Conservation (phyloP, 2,888 invertebrate genomes). For the Agrenia bidenticulata region DNA sequence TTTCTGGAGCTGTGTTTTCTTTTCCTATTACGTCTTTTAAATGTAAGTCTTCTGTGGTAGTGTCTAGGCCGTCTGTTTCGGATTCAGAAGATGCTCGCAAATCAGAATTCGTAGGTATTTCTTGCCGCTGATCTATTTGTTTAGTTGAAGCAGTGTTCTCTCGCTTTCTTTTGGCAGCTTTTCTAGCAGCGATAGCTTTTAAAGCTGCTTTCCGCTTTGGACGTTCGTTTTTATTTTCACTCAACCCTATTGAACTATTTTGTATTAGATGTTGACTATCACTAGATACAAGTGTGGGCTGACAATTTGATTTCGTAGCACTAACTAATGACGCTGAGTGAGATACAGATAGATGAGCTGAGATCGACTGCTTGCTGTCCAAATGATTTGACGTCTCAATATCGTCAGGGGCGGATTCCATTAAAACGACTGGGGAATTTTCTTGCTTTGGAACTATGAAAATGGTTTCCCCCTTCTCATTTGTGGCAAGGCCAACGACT, state of each 20-base stretch:
- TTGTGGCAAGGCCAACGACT: slow-evolving; percentile 32
- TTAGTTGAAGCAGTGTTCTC: not conserved
- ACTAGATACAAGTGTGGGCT: not conserved
- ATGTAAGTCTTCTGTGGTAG: not conserved
- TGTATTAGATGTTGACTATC: not conserved
- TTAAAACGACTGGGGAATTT: not conserved
- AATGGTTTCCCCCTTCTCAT: slow-evolving; percentile 35
- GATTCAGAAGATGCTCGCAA: too few species aligned
- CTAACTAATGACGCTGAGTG: not conserved
- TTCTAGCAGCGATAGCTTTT: slow-evolving; percentile 3
- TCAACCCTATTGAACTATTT: not conserved
- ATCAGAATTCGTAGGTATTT: too few species aligned
- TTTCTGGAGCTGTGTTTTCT: slow-evolving; percentile 1
- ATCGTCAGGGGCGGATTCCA: not conserved
- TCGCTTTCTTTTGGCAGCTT: not conserved
- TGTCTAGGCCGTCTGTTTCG: too few species aligned
- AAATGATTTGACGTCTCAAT: not conserved
- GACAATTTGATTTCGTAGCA: not conserved
- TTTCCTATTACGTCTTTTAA: not conserved
- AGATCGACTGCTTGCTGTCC: not conserved
- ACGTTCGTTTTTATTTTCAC: not conserved
- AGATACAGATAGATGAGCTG: not conserved
- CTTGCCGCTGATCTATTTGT: not conserved
- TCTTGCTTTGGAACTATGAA: slow-evolving; percentile 28
- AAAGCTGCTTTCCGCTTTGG: slow-evolving; percentile 10